Base-by-base conservation (phyloP, 2,113 vertebrate genomes). In the Pampusana beccarii region DNA sequence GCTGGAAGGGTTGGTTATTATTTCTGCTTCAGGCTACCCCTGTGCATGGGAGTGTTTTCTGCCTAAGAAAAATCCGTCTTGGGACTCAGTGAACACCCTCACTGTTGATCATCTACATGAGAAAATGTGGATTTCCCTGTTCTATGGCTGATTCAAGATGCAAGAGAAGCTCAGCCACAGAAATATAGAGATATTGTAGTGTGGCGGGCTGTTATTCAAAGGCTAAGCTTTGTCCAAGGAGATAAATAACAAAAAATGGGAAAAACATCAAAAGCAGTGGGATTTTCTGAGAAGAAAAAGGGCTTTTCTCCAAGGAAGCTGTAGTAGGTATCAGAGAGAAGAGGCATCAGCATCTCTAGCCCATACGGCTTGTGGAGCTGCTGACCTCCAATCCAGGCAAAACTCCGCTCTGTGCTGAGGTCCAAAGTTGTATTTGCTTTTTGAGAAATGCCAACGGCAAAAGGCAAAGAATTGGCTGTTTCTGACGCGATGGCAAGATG, bases 341-440 rank as follows among this genome's bases (percentile, higher is more conserved):
- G 57, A 95, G 66, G 36, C 16, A 44, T 13, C 66, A 26, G 36
- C 9, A 23, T 9, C 40, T 67, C 6, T 3, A 46, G 65, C 48
- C 74, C 1, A 0, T 16, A 6, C 0, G 0, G 46, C 69, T 80
- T 2, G 1, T 38, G 84, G 81, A 87, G 89, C 66, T 80, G 94
- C 46, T 73, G 84, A 44, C 87, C 85, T 91, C 53, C 90, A 66
- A 50, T 71, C 51, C 81, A 33, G 87, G 66, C 78, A 65, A 44
- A 82, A 89, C 40, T 53, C 78, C 46, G 50, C 87, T 82, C 81
- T 85, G 77, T 33, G 20, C 28, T 34, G 84, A 77, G 90, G 87
- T 87, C 81, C 82, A 57, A 85, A 91, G 74, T 75, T 75, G 34
- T 87, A 46, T 91, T 94, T 95, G 57, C 80, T 65, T 91, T 92